Evolutionary conservation across 2,888 invertebrate genomes (phyloP).

Genomic region (Agrochola litura): DNA sequence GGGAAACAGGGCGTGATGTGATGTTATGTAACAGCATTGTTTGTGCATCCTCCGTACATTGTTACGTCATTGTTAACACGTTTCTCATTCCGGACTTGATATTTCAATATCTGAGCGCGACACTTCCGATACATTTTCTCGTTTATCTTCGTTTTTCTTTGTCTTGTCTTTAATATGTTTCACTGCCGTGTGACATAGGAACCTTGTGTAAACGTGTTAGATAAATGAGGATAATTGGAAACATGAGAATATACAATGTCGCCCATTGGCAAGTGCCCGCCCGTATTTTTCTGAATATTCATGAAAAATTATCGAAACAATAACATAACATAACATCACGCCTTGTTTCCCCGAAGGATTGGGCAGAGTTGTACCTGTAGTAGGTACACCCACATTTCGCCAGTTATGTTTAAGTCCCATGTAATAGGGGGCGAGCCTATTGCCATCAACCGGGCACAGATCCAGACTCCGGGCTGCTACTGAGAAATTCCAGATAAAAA

Average conservation of each 20-base stretch:
- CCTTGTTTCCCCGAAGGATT: too few relatives aligned
- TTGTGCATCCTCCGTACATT: slow-evolving; percentile 6
- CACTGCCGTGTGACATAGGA: neutral
- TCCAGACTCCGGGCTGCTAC: too few relatives aligned
- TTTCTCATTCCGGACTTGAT: slow-evolving; percentile 30
- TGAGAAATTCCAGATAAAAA: too few relatives aligned
- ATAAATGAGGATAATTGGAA: slow-evolving; percentile 22
- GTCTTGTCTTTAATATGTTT: slow-evolving; percentile 31
- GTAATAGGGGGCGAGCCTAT: too few relatives aligned
- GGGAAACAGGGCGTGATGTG: neutral
- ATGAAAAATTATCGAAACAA: too few relatives aligned
- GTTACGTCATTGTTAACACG: slow-evolving; percentile 20
- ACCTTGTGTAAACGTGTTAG: slow-evolving; percentile 8
- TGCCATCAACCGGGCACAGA: too few relatives aligned
- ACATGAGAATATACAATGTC: neutral
- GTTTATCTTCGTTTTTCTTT: slow-evolving; percentile 28
- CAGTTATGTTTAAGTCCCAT: too few relatives aligned
- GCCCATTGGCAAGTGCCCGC: too few relatives aligned
- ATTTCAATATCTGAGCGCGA: slow-evolving; percentile 53
- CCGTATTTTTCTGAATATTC: too few relatives aligned
- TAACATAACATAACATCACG: too few relatives aligned
- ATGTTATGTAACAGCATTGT: neutral
- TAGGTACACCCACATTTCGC: too few relatives aligned
- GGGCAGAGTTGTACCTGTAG: too few relatives aligned
- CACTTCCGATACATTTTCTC: slow-evolving; percentile 37